Evolutionary conservation across 2,797 vertebrate species (phyloP), one percentile per base, ranked within the genome.

Genomic region (Sparidentex hasta): DNA sequence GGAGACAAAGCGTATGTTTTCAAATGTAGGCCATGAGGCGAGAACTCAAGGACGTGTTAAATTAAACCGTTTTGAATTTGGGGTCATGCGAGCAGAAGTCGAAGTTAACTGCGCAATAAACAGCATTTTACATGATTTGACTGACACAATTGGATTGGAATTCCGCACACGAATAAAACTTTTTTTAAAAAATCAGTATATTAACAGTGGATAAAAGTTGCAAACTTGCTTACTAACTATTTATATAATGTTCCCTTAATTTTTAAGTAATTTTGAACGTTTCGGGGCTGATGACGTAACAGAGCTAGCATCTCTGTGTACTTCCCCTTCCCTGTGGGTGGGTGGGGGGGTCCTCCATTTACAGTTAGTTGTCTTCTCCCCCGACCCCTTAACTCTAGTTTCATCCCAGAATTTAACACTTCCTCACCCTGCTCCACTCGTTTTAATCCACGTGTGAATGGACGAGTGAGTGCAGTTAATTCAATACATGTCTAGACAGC

Each of bases 401-500:
- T 52, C 9, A 41, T 29, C 16, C 11, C 56, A 52, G 11, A 25
- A 27, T 77, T 57, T 5, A 33, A 51, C 65, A 47, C 47, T 9
- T 18, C 17, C 11, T 11, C 17, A 11, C 29, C 65, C 33, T 9
- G 7, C 61, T 73, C 14, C 1, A 16, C n/a, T 29, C 3, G 18
- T 48, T n/a, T 27, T n/a, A 79, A 58, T 52, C 29, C 23, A 48
- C 50, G n/a, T n/a, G 7, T 67, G 55, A 61, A 74, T 18, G 44
- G 7, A 72, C 63, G 74, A 51, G 18, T 13, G 13, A 55, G 25
- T 2, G 57, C 16, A 1, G 12, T 65, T 46, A 27, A 44, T 63
- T 68, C 38, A 25, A 41, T 63, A 4, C 80, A n/a, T 58, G 86
- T 88, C 86, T 80, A 78, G 84, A 92, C 87, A 82, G 44, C 44